Conservation (phyloP, 1,140 invertebrate species). For the Brachionus koreanus region DNA sequence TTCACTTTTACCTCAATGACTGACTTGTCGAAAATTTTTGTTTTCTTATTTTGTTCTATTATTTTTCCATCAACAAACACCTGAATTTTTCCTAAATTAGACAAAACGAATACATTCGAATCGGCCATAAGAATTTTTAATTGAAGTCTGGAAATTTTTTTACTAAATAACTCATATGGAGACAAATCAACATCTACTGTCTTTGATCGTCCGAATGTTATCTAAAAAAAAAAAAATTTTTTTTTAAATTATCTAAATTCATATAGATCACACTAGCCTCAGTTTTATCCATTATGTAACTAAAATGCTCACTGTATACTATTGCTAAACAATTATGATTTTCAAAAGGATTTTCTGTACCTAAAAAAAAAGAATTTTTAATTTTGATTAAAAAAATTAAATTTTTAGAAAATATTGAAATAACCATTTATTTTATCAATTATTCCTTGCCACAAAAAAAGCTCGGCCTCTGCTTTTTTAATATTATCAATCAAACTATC, state of each 20-base stretch:
- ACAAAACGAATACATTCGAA: slow-evolving; percentile 6
- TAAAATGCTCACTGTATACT: not conserved
- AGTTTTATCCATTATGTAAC: not conserved
- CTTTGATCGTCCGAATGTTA: not conserved
- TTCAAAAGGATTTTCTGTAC: not conserved
- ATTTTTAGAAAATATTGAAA: not conserved
- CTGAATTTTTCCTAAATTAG: not conserved
- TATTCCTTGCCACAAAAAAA: slow-evolving; percentile 3
- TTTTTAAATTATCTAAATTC: not conserved
- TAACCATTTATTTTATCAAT: slow-evolving; percentile 18
- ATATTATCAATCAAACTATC: not conserved
- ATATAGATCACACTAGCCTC: not conserved
- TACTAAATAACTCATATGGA: slow-evolving; percentile 4
- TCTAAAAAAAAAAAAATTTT: not conserved
- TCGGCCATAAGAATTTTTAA: not conserved
- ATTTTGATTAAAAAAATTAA: not conserved
- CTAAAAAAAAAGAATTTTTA: not conserved
- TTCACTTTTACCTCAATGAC: not conserved
- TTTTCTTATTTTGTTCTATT: not conserved
- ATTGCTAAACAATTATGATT: not conserved
- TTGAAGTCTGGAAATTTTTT: slow-evolving; percentile 37
- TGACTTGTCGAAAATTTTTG: slow-evolving; percentile 17
- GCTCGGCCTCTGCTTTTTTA: slow-evolving; percentile 11
- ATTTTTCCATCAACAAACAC: slow-evolving; percentile 34
- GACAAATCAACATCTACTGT: not conserved